These are phyloP conservation scores for Epizoanthus ramosus DNA, from an alignment of 92 coral and sea anemone species.

Conservation along the genomic window DNA sequence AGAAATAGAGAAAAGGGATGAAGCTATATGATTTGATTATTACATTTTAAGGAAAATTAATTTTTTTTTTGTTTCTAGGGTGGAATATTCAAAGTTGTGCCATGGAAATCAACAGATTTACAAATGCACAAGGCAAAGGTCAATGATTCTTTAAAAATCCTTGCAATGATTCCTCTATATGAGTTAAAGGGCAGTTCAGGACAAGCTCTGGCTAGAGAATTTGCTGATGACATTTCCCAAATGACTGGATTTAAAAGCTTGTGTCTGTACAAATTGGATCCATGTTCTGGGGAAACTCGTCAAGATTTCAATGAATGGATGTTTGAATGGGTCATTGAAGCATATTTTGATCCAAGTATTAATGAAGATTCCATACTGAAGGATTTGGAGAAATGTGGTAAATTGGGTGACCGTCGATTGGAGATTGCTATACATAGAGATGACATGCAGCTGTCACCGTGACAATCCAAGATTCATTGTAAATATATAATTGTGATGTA, in stretches of 20 bases:
- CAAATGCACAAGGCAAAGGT: conserved; percentile 55
- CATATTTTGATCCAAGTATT: conserved; percentile 51
- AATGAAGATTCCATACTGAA: conserved; percentile 57
- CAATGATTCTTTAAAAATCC: conserved; percentile 66
- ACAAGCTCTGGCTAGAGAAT: conserved; percentile 51
- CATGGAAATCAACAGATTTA: conserved; percentile 43
- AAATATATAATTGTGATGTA: too few relatives aligned
- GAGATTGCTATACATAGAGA: conserved; percentile 75
- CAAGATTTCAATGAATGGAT: conserved; percentile 51
- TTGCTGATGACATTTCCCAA: conserved; percentile 51
- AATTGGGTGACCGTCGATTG: conserved; percentile 60
- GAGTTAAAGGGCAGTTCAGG: conserved; percentile 20
- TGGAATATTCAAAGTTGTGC: conserved; percentile 69
- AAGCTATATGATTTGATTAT: too few relatives aligned
- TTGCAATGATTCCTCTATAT: conserved; percentile 70
- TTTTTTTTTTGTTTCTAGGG: conserved; percentile 45
- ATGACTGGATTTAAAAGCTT: conserved; percentile 71
- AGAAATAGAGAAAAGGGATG: too few relatives aligned
- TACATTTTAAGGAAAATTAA: too few relatives aligned
- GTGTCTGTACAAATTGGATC: conserved; percentile 74
- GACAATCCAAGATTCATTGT: not conserved
- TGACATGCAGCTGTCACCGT: conserved; percentile 70
- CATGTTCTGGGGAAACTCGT: conserved; percentile 56
- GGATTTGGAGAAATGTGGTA: conserved; percentile 53
- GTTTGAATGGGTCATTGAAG: conserved; percentile 87